Base-by-base conservation (phyloP, 2,113 vertebrate genomes). In the Istiophorus platypterus region DNA sequence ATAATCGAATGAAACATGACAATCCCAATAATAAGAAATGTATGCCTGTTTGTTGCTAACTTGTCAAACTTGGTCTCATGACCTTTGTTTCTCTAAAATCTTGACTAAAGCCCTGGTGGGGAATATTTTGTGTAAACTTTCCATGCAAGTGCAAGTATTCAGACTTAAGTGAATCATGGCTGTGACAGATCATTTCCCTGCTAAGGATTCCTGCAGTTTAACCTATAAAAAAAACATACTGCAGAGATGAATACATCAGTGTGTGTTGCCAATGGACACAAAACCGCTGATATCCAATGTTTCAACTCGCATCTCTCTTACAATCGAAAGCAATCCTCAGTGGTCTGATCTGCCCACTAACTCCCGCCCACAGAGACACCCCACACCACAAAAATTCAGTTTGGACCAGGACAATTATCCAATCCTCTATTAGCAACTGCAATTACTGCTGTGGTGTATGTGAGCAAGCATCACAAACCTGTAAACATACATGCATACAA, bases 401-500 rank as follows among this genome's bases (percentile, higher is more conserved):
- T 52, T 2, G 61, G 54, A 81, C 61, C 68, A 63, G 64, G 27
- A 84, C 81, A 75, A 87, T 69, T 86, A 82, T 81, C 37, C 45
- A 62, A 39, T 63, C 71, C 61, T 85, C 66, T 76, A 63, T 76
- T 82, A 77, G 45, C 31, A 7, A 59, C 58, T 31, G 20, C 83
- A 82, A 89, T 84, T 76, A 72, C 70, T 79, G 65, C 56, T 62
- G 72, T 49, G 52, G 56, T 76, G 41, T 81, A 22, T 83, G 71
- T 63, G 39, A 54, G 74, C 74, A 73, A 63, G 66, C 57, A 42
- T 45, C 57, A 34, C 47, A 81, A 42, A 56, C 47, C 58, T 49
- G 45, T 61, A 78, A 79, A 88, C 64, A 82, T 52, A 81, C 51
- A 81, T 75, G 83, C 76, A 57, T 59, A 66, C 73, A 26, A 78